Evolutionary conservation across 2,797 vertebrate genomes (phyloP), one percentile per base, ranked within the genome.

Genomic region (Chelon auratus): DNA sequence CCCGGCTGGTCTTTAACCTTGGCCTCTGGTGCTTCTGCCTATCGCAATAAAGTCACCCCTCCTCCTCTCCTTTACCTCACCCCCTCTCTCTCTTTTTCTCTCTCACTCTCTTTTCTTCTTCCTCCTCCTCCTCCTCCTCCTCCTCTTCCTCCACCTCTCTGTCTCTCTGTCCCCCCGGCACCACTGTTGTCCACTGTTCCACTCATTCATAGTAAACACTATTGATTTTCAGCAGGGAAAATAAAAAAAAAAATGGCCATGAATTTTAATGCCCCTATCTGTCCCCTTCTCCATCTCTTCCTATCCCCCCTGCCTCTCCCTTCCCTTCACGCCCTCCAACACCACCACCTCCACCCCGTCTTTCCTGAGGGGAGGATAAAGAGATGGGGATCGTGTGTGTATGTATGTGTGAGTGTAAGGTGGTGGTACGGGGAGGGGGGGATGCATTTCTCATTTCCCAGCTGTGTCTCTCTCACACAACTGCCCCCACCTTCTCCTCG

Each of bases 171-270:
- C 89, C 89, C 91, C 77, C 89, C 77, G 91, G 91, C 91, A 87
- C 90, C 86, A 83, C 92, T 93, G 91, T 93, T 95, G 94, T 94
- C 93, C 94, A 92, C 91, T 90, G 89, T 92, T 94, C 91, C 91
- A 89, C 94, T 95, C 94, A 95, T 95, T 94, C 94, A 95, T 95
- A 95, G 93, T 95, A 95, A 95, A 95, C 94, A 95, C 93, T 95
- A 95, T 95, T 95, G 94, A 95, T 95, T 95, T 94, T 94, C 93
- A 92, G 93, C 93, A 92, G 83, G 82, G 85, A 91, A 93, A 94
- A 93, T 87, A 94, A 94, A 94, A 92, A 93, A 92, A 94, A 85
- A 86, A 79, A 72, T 87, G 82, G 87, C 92, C 93, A 95, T 95
- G 94, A 95, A 95, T 95, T 95, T 95, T 95, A 95, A 95, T 95